phyloP scores from a whole-genome alignment of 2,888 invertebrate species.

The Euplexia lucipara region DNA sequence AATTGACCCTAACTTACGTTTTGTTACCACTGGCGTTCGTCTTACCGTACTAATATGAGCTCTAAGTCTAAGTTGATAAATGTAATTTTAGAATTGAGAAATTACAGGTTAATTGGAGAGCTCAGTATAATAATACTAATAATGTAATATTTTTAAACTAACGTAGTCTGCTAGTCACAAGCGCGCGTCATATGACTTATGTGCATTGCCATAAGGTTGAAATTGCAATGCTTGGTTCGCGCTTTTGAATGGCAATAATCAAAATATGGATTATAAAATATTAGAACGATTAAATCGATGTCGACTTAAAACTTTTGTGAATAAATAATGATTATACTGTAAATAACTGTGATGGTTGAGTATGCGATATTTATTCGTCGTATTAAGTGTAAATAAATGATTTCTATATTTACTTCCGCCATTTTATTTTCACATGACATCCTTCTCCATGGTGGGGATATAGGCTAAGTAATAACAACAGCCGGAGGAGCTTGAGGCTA shows the following conservation, averaged over 20 bases:
- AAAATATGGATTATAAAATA: not conserved
- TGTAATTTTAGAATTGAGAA: constrained; percentile 9
- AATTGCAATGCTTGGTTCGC: not conserved
- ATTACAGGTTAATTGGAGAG: not conserved
- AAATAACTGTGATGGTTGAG: constrained; percentile 48
- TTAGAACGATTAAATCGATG: constrained; percentile 42
- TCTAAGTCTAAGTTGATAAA: not conserved
- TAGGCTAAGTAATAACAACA: no score
- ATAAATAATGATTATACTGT: constrained; percentile 24
- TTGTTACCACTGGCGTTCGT: no score
- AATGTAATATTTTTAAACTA: not conserved
- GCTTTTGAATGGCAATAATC: not conserved
- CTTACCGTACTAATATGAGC: constrained; percentile 2
- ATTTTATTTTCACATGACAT: constrained; percentile 13
- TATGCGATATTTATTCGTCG: constrained; percentile 57
- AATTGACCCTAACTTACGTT: no score
- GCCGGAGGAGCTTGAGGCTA: no score
- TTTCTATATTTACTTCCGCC: constrained; percentile 39
- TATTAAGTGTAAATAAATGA: constrained; percentile 73
- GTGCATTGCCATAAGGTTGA: not conserved
- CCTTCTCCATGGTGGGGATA: not conserved
- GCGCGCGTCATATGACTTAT: not conserved
- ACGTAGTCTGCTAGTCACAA: not conserved
- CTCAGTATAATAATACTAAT: not conserved
- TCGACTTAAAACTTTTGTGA: constrained; percentile 27